Evolutionary conservation across 2,113 vertebrate species (phyloP).

Genomic region (Phrynocephalus versicolor): DNA sequence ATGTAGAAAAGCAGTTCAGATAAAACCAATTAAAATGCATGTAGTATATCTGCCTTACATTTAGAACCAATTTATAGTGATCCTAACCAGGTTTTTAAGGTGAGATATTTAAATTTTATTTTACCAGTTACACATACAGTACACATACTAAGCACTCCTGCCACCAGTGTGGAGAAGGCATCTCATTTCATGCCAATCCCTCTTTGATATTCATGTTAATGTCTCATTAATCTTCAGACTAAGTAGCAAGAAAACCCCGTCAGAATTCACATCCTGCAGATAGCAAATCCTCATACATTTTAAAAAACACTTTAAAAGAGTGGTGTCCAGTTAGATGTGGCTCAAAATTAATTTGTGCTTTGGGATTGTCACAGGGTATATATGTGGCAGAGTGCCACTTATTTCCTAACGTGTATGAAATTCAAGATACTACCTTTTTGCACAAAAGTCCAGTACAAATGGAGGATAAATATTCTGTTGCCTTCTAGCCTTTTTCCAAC

Average conservation of each 20-base stretch:
- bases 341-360: constrained; percentile 1
- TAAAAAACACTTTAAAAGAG: background rate
- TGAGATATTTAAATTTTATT: too few relatives aligned
- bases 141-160: background rate
- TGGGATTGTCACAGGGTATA: constrained; percentile 17
- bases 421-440: background rate
- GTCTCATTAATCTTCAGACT: constrained; percentile 29
- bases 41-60: too few relatives aligned
- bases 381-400: background rate
- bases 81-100: too few relatives aligned
- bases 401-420: constrained; percentile 25
- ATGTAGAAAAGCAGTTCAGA: background rate
- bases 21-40: too few relatives aligned
- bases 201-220: constrained; percentile 26
- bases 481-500: background rate
- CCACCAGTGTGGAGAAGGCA: background rate
- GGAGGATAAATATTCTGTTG: background rate
- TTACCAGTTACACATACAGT: too few relatives aligned
- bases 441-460: background rate
- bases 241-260: constrained; percentile 1
- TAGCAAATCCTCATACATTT: background rate
- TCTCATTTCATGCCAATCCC: background rate
- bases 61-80: too few relatives aligned
- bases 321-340: constrained; percentile 10
- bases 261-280: constrained; percentile 24